Conservation (phyloP, 1,140 invertebrate species). For the Sycobia sp. region DNA sequence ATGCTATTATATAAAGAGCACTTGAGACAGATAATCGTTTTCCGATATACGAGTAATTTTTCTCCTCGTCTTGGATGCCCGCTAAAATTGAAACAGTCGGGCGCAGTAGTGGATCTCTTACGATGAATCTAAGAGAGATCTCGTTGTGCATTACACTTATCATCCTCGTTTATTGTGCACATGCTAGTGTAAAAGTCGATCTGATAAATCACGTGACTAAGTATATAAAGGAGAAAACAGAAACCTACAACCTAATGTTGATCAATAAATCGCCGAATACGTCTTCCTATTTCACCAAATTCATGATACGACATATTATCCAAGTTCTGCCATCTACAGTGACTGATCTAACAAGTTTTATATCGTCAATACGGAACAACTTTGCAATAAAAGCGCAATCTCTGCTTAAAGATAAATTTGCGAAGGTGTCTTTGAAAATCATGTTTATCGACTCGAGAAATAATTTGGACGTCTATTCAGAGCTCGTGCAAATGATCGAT, state of each 20-base stretch:
- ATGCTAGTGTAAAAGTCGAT: not conserved
- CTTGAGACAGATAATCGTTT: too few relatives aligned
- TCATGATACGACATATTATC: too few relatives aligned
- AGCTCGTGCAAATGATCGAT: too few relatives aligned
- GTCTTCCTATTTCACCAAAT: not conserved
- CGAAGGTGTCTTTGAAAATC: conserved; percentile 12
- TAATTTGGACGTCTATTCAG: too few relatives aligned
- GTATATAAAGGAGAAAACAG: not conserved
- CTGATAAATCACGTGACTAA: not conserved
- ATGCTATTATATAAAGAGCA: too few relatives aligned
- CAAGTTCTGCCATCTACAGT: too few relatives aligned
- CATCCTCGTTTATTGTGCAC: not conserved
- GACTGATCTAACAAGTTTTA: too few relatives aligned
- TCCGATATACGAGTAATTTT: too few relatives aligned
- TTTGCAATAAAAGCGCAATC: too few relatives aligned
- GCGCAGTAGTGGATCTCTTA: not conserved
- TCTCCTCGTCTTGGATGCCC: too few relatives aligned
- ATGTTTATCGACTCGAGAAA: conserved; percentile 10
- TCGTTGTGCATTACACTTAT: not conserved
- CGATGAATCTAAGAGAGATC: not conserved
- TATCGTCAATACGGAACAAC: too few relatives aligned
- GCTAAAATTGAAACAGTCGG: not conserved
- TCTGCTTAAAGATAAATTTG: too few relatives aligned
- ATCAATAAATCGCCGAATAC: not conserved
- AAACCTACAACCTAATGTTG: not conserved